Evolutionary conservation across 2,797 vertebrate genomes (phyloP).

Genomic region (Chelmon rostratus): DNA sequence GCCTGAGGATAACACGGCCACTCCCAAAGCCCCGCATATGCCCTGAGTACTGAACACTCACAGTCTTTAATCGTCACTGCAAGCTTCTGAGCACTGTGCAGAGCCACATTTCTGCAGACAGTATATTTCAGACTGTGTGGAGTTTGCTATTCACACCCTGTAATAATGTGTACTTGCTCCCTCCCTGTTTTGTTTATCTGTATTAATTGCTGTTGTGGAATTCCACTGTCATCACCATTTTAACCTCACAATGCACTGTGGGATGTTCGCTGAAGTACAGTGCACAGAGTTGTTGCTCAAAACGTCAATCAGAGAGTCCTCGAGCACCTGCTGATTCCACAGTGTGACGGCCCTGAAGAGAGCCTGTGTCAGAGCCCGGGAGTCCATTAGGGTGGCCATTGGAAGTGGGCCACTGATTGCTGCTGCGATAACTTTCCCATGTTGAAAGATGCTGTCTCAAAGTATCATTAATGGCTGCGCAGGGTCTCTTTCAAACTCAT

Average conservation of each 20-base stretch:
- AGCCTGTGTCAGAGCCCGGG: not conserved
- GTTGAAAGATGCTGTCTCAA: not conserved
- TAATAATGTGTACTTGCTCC: too few relatives aligned
- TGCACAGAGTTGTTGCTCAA: not conserved
- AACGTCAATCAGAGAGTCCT: not conserved
- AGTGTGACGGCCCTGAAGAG: not conserved
- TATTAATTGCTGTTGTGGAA: not conserved
- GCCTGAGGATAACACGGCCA: not conserved
- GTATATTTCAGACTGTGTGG: too few relatives aligned
- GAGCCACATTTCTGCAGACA: too few relatives aligned
- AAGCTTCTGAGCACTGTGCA: too few relatives aligned
- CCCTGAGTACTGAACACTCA: too few relatives aligned
- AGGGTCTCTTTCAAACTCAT: not conserved
- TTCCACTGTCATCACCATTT: not conserved
- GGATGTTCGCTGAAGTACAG: not conserved
- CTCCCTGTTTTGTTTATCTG: too few relatives aligned
- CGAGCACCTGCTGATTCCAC: not conserved
- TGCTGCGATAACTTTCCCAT: not conserved
- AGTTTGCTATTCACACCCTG: too few relatives aligned
- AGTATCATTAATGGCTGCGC: not conserved
- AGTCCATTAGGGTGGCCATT: not conserved
- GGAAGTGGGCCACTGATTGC: not conserved
- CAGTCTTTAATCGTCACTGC: too few relatives aligned
- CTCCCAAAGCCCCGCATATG: not conserved
- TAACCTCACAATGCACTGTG: not conserved